Evolutionary conservation across 2,888 invertebrate species (phyloP), one percentile per base, ranked within the genome.

Genomic region (Carpatolechia fugitivella): DNA sequence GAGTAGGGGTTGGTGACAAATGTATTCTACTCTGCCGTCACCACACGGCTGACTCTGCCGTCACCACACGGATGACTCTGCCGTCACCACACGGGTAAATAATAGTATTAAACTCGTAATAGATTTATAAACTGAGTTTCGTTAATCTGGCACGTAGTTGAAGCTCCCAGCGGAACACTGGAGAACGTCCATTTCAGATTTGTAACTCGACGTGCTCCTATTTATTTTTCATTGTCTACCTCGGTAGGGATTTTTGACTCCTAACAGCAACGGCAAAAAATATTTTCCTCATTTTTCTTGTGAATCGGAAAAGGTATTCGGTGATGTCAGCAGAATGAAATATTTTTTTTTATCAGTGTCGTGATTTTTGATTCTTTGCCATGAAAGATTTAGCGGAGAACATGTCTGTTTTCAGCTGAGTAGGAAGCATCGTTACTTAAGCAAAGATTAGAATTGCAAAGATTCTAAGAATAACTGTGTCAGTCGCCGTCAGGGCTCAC

Each of bases 111-210:
- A 46, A 56, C 50, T 47, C 33, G 52, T 57, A 58, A 60, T 58
- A 52, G 55, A 58, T 60, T 57, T 57, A 56, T 24, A 58, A 58
- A 53, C 55, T 18, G 24, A 49, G 53, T 57, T 54, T 62, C 51
- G 63, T 68, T 76, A 77, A 78, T 76, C 72, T 69, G 75, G 70
- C 74, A 63, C 63, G 72, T 63, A 70, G 74, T 70, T 74, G 68
- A 63, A 58, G 62, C 67, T 72, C 71, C 72, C 76, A 62, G 58
- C 61, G 74, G 75, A 66, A 60, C 56, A 62, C 57, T 58, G 57
- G 61, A 36, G 60, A 62, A 67, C 65, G 69, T 76, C 69, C 72
- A 73, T 76, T 74, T 72, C 60, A 72, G 78, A 78, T 78, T 72
- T 76, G 70, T 67, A 74, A 67, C 68, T 66, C 69, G 69, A 70